These are phyloP conservation scores for Taenioides sp. DNA, from an alignment of 2,797 vertebrate genomes.

Conservation along the genomic window DNA sequence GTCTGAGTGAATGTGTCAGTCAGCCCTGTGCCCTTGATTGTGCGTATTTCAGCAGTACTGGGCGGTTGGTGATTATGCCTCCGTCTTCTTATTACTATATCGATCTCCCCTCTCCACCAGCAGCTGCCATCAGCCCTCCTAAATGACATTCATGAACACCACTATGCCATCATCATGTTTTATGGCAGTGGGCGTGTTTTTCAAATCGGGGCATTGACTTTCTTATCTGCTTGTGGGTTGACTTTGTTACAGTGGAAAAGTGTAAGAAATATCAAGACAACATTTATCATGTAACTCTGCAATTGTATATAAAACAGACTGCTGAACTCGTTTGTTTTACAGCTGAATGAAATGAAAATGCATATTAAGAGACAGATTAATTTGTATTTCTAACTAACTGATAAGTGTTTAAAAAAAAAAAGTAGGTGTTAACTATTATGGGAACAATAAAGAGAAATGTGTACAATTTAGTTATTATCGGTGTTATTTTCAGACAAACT, in stretches of 20 bases:
- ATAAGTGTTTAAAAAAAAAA: too few species aligned
- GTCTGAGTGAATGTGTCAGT: conserved; percentile 40
- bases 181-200: conserved; percentile 11
- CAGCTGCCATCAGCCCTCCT: conserved; percentile 43
- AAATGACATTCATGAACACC: conserved; percentile 48
- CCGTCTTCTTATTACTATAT: conserved; percentile 60
- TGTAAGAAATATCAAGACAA: conserved; percentile 16
- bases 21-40: conserved; percentile 34
- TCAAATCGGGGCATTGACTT: conserved; percentile 30
- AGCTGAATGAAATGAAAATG: conserved; percentile 50
- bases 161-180: conserved; percentile 52
- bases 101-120: conserved; percentile 55
- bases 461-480: too few species aligned
- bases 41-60: conserved; percentile 58
- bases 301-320: conserved; percentile 34
- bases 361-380: background rate
- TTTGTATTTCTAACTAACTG: background rate
- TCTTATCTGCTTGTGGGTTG: conserved; percentile 25
- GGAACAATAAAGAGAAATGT: too few species aligned
- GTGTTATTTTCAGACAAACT: too few species aligned
- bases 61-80: conserved; percentile 55
- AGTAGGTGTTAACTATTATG: too few species aligned
- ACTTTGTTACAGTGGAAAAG: conserved; percentile 26
- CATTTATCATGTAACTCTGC: conserved; percentile 16
- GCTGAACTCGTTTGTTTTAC: conserved; percentile 49